Base-by-base conservation (phyloP, 1,140 invertebrate species). In the Lucilia sericata region DNA sequence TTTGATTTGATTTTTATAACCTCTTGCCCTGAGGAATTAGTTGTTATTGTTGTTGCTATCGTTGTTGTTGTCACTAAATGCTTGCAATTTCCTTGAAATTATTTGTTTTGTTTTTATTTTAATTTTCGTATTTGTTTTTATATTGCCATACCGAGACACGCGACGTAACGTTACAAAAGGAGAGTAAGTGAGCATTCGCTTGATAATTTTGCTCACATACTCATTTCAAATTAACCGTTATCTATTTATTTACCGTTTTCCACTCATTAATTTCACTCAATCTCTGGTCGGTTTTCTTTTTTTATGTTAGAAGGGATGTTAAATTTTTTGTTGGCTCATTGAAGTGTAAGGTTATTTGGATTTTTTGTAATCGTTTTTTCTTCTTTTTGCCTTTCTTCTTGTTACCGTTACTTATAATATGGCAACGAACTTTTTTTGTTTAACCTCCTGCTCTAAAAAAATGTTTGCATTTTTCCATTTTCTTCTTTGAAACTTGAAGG, bases 1-100 rank as follows among this genome's bases (percentile, higher is more conserved):
- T 86, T 90, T 84, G 21, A 83, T 75, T 55, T 85, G 34, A 70
- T 76, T 42, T 10, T 82, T 25, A 14, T 25, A 55, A 49, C 49
- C 10, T 2, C 14, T 5, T 25, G 36, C 13, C 14, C 49, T 34
- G 42, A 42, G 42, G 42, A 42, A 42, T 42, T 42, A 42, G 42
- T 42, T 19, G 36, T 49, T 49, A 14, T 21, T 80, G 30, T 42
- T 65, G 17, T 19, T 60, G 49, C 4, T 34, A 36, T 34, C 30
- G n/a, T 65, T 34, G 30, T 82, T 82, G 81, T n/a, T 65, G 55
- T 9, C 21, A n/a, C 17, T 65, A 36, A n/a, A 47, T 36, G 14
- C 30, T 21, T 42, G 10, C 7, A 76, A 1, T 36, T 76, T 47
- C 30, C 75, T 21, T 13, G 14, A 70, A 80, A 80, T 80, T 80